Evolutionary conservation across 2,797 vertebrate genomes (phyloP), one percentile per base, ranked within the genome.

Genomic region (Acropternis orthonyx): DNA sequence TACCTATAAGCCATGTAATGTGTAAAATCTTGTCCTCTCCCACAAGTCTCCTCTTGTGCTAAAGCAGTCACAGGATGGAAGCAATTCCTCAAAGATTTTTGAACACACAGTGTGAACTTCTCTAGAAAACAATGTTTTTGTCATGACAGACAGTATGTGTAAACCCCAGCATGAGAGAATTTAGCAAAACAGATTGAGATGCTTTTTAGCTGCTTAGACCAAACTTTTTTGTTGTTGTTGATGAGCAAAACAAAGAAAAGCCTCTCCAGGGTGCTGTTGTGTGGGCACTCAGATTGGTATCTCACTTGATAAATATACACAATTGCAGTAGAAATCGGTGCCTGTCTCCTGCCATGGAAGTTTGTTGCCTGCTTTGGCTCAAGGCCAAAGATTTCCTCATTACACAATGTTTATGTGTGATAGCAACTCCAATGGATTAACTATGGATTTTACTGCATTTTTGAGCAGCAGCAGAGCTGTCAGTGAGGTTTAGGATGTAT

Each of bases 341-440:
- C 67, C 19, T 9, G 2, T 76, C 88, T 91, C 93, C 62, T 97
- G 79, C 85, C 79, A n/a, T 14, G 23, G 16, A 85, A 88, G 41
- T 85, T 69, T 49, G 72, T 89, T 74, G 55, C 81, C 72, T 91
- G 82, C 61, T 89, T 49, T 87, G 90, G 68, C 52, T 85, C 9
- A 14, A 84, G 67, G 78, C 89, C 92, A 92, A 84, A 92, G 75
- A 74, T 43, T 92, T 88, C 86, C 41, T 92, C 66, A 44, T 91
- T 75, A 72, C 54, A 78, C 85, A 59, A 23, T 23, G 59, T 69
- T 68, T 87, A 80, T 58, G 46, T 80, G 66, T 43, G 74, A 75
- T 36, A 66, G 72, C 49, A 77, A 41, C 78, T 83, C 77, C 39
- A 8, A 1, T 74, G 46, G 37, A 79, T 85, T 86, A 83, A 82